Conservation (phyloP, 2,888 invertebrate genomes). For the Yponomeuta plumbellus region DNA sequence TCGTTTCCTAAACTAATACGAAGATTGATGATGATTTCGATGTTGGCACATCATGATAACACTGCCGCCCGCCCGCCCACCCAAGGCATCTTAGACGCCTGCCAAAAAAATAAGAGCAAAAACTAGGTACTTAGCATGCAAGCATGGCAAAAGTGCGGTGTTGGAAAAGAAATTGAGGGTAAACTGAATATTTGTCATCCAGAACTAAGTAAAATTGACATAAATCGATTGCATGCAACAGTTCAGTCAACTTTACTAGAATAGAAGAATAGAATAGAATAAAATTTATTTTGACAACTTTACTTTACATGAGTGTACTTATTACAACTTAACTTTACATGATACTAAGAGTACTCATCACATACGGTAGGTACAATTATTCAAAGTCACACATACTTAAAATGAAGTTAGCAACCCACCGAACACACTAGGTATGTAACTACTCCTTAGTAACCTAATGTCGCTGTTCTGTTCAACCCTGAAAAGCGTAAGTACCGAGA, state of each 20-base stretch:
- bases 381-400: too few relatives aligned
- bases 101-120: background rate
- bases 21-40: too few relatives aligned
- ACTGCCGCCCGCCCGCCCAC: background rate
- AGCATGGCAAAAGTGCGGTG: background rate
- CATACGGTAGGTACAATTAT: too few relatives aligned
- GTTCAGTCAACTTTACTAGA: background rate
- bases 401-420: too few relatives aligned
- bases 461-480: background rate
- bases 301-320: too few relatives aligned
- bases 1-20: too few relatives aligned
- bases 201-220: background rate
- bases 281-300: too few relatives aligned
- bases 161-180: background rate
- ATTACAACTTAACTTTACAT: too few relatives aligned
- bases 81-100: background rate
- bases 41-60: too few relatives aligned
- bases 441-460: conserved; percentile 1
- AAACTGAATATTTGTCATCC: background rate
- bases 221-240: background rate
- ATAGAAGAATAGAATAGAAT: too few relatives aligned
- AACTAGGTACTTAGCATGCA: background rate
- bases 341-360: too few relatives aligned
- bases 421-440: too few relatives aligned
- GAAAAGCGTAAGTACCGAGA: background rate